Evolutionary conservation across 2,113 vertebrate species (phyloP).

Genomic region (Potamarius usumacintae): DNA sequence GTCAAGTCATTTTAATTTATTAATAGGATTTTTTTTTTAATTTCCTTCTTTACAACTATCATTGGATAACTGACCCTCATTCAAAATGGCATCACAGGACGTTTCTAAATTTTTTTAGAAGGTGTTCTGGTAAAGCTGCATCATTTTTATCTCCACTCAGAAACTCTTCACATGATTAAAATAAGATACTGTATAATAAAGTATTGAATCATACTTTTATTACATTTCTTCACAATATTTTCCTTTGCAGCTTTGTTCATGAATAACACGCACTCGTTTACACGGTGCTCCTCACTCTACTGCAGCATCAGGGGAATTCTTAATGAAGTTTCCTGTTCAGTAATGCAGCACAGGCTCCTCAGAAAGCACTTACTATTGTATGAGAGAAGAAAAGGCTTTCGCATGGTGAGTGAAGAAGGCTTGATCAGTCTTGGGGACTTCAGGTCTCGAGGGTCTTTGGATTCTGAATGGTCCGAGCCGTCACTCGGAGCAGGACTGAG

Average conservation of each 20-base stretch:
- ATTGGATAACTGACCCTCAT: not conserved
- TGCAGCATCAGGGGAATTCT: conserved; percentile 5
- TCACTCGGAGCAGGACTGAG: not conserved
- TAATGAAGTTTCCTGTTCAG: conserved; percentile 27
- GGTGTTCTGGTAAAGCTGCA: not conserved
- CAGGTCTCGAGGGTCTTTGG: conserved; percentile 11
- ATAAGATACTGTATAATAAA: not conserved
- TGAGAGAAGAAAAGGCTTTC: conserved; percentile 51
- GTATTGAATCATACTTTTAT: not conserved
- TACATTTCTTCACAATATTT: not conserved
- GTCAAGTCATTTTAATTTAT: not conserved
- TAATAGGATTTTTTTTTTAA: not conserved
- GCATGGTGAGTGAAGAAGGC: conserved; percentile 8
- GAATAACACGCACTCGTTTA: not conserved
- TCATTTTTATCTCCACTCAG: not conserved
- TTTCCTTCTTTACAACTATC: not conserved
- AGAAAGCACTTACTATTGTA: conserved; percentile 47
- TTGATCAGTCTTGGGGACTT: conserved; percentile 28
- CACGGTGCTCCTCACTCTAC: conserved; percentile 15
- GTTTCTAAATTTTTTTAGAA: not conserved
- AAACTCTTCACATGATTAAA: not conserved
- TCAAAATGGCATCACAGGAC: not conserved
- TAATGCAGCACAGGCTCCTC: conserved; percentile 40
- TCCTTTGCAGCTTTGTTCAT: not conserved
- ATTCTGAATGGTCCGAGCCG: not conserved